phyloP scores from a whole-genome alignment of 2,888 invertebrate species.

The Parnassius mnemosyne region DNA sequence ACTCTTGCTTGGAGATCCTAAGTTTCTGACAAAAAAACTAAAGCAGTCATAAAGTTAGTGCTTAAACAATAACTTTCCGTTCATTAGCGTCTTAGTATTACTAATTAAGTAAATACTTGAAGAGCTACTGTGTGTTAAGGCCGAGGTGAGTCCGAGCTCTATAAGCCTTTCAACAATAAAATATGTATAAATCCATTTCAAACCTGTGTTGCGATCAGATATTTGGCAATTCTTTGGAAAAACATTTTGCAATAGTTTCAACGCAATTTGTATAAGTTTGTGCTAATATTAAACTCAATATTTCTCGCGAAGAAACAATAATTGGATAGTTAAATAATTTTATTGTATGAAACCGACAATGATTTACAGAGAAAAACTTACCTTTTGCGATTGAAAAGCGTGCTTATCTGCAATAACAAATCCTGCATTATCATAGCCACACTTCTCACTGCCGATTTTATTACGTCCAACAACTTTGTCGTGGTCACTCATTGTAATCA shows the following conservation, averaged over 20 bases:
- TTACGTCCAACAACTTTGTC: slow-evolving; percentile 37
- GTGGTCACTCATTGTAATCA: slow-evolving; percentile 36
- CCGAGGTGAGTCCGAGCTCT: slow-evolving; percentile 9
- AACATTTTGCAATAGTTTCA: background rate
- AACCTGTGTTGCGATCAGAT: background rate
- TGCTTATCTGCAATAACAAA: slow-evolving; percentile 65
- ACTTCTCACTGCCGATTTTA: slow-evolving; percentile 49
- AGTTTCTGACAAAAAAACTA: too few species aligned
- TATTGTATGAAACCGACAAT: slow-evolving; percentile 1
- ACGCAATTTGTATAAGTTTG: background rate
- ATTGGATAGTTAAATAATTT: background rate
- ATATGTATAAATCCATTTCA: slow-evolving; percentile 9
- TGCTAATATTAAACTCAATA: background rate
- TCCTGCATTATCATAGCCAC: slow-evolving; percentile 62
- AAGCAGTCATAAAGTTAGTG: background rate
- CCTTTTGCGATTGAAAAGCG: slow-evolving; percentile 47
- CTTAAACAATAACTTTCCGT: background rate
- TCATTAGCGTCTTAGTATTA: background rate
- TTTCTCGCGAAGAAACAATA: slow-evolving; percentile 3
- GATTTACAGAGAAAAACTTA: slow-evolving; percentile 27
- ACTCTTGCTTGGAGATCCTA: too few species aligned
- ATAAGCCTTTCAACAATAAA: slow-evolving; percentile 7
- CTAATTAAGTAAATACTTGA: background rate
- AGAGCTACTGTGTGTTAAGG: background rate
- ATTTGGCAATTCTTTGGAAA: background rate